phyloP scores from a whole-genome alignment of 2,888 invertebrate genomes.

The Agriotes lineatus region DNA sequence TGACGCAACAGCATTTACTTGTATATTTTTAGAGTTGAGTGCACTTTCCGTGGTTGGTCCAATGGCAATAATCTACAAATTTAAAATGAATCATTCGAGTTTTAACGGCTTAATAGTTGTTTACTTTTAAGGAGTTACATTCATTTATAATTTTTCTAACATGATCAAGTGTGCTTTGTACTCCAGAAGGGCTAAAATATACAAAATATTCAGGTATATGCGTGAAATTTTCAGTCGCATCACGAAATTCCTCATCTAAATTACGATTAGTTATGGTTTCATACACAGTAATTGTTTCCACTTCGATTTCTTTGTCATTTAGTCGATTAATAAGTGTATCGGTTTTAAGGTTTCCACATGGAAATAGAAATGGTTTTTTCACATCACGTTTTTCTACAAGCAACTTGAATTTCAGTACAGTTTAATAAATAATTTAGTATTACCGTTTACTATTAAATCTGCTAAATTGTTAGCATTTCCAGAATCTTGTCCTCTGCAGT shows the following conservation, averaged over 20 bases:
- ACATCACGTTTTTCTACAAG: slow-evolving; percentile 60
- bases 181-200: slow-evolving; percentile 73
- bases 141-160: background rate
- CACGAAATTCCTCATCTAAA: slow-evolving; percentile 64
- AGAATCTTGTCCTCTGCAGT: slow-evolving; percentile 68
- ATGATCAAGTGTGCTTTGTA: slow-evolving; percentile 63
- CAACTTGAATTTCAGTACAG: slow-evolving; percentile 11
- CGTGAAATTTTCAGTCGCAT: slow-evolving; percentile 59
- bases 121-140: slow-evolving; percentile 23
- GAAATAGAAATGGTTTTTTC: slow-evolving; percentile 67
- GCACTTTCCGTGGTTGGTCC: slow-evolving; percentile 71
- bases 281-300: slow-evolving; percentile 69
- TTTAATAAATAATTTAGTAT: slow-evolving; percentile 41
- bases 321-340: slow-evolving; percentile 68
- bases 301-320: slow-evolving; percentile 61
- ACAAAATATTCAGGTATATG: slow-evolving; percentile 68
- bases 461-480: slow-evolving; percentile 70
- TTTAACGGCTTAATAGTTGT: too few species aligned
- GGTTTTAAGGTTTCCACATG: slow-evolving; percentile 70
- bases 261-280: slow-evolving; percentile 68
- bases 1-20: slow-evolving; percentile 66
- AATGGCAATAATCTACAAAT: slow-evolving; percentile 68
- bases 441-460: slow-evolving; percentile 67
- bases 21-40: slow-evolving; percentile 65
- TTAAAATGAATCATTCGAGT: too few species aligned